Base-by-base conservation (phyloP, 2,113 vertebrate genomes). In the Leucopsar rothschildi region DNA sequence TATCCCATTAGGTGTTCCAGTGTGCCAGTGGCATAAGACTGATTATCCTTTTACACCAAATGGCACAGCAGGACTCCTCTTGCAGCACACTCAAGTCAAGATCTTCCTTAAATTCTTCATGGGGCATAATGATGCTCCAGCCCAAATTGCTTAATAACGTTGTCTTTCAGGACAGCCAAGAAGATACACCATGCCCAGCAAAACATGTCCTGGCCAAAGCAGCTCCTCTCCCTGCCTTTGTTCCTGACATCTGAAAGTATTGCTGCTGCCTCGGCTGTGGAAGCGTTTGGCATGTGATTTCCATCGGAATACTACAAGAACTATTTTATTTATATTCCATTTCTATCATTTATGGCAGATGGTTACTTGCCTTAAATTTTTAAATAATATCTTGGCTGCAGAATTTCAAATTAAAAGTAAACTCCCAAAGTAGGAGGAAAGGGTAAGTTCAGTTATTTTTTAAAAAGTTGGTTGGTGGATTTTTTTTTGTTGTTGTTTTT, bases 31-130 rank as follows among this genome's bases (percentile, higher is more conserved):
- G 93, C 95, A 95, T 88, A 97, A 98, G 95, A 97, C 94, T 97
- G 98, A 97, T 98, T 93, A 97, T 96, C 92, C 93, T 95, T 98
- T 97, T 79, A 37, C 71, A 97, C 95, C 69, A 73, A 95, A 93
- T 70, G 91, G 95, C 98, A 95, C 97, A 98, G 97, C 97, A 92
- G 95, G 98, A 94, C 33, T 94, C 90, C 96, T 96, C 80, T 78
- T 92, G 72, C 92, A 95, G 96, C 96, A 92, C 17, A 33, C 93
- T 97, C 95, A 95, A 98, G 94, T 97, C 96, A 97, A 97, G 96
- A 96, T 97, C 97, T 98, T 98, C 96, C 95, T 96, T 97, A 96
- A 98, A 97, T 98, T 98, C 97, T 97, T 98, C 92, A 97, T 95
- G 93, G 95, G 83, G 44, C 88, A 90, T 82, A 96, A 94, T 81